Conservation (phyloP, 2,113 vertebrate genomes). For the Nibea coibor region DNA sequence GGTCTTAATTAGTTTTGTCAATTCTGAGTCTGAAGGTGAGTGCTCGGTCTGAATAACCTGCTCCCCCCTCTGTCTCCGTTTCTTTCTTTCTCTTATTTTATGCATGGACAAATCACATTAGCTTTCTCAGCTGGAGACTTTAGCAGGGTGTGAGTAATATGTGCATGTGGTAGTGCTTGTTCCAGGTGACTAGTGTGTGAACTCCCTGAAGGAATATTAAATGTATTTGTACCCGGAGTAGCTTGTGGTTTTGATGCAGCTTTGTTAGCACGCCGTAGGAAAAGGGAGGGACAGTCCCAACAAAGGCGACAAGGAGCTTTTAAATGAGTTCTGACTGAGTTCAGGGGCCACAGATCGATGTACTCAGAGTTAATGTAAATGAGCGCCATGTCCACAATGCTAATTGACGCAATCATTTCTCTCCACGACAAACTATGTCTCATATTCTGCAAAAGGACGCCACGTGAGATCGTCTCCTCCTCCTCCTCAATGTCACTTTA, state of each 20-base stretch:
- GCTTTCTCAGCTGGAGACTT: slow-evolving; percentile 66
- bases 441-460: slow-evolving; percentile 31
- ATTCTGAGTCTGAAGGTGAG: slow-evolving; percentile 52
- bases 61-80: slow-evolving; percentile 17
- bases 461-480: slow-evolving; percentile 43
- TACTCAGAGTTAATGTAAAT: slow-evolving; percentile 48
- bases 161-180: slow-evolving; percentile 51
- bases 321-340: slow-evolving; percentile 50
- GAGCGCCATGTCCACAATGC: slow-evolving; percentile 9
- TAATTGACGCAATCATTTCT: slow-evolving; percentile 44
- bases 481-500: slow-evolving; percentile 58
- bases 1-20: slow-evolving; percentile 56
- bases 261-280: slow-evolving; percentile 24
- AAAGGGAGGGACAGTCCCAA: slow-evolving; percentile 9
- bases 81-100: slow-evolving; percentile 66
- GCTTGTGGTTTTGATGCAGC: slow-evolving; percentile 42
- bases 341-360: slow-evolving; percentile 31
- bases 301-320: slow-evolving; percentile 30
- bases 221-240: slow-evolving; percentile 43
- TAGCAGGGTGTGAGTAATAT: slow-evolving; percentile 64
- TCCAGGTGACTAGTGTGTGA: slow-evolving; percentile 67
- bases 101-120: slow-evolving; percentile 80
- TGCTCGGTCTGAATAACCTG: slow-evolving; percentile 48
- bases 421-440: background rate
- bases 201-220: slow-evolving; percentile 43